Conservation (phyloP, 1,140 invertebrate genomes). For the Portunus trituberculatus region DNA sequence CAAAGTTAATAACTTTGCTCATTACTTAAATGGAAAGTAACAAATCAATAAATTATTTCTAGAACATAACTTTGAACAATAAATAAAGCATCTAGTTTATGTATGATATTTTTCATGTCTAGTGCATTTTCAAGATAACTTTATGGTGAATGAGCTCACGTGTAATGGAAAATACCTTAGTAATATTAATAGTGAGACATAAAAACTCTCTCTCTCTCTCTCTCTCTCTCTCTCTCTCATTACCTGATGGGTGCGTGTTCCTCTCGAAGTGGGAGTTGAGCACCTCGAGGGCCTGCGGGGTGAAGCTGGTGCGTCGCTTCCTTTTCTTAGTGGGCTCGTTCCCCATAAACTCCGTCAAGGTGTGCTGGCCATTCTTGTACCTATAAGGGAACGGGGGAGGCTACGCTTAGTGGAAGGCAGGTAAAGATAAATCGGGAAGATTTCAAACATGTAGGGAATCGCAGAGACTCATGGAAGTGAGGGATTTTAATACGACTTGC, state of each 20-base stretch:
- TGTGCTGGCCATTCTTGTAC: constrained; percentile 94
- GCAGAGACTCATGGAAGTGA: neutral
- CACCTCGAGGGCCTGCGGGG: constrained; percentile 95
- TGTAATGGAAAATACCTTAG: no score
- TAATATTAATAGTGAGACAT: no score
- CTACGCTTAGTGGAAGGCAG: neutral
- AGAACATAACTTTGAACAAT: neutral
- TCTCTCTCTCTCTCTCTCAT: constrained; percentile 78
- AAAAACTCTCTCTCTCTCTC: constrained; percentile 41
- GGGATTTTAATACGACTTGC: neutral
- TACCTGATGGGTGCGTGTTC: constrained; percentile 98
- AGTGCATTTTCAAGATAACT: no score
- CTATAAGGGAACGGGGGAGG: constrained; percentile 82
- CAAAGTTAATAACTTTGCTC: no score
- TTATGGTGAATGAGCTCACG: no score
- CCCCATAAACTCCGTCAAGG: constrained; percentile 96
- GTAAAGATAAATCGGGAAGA: neutral
- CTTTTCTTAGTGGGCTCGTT: constrained; percentile 98
- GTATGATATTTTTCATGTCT: no score
- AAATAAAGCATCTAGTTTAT: neutral
- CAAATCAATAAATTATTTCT: no score
- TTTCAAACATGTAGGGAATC: neutral
- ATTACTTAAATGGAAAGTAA: no score
- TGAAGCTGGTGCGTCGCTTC: constrained; percentile 97
- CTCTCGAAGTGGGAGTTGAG: constrained; percentile 97